Percentiles rank a stretch among this genome's conserved stretches.
Conservation (phyloP, 1,140 invertebrate genomes). For the Rhyzopertha dominica region DNA sequence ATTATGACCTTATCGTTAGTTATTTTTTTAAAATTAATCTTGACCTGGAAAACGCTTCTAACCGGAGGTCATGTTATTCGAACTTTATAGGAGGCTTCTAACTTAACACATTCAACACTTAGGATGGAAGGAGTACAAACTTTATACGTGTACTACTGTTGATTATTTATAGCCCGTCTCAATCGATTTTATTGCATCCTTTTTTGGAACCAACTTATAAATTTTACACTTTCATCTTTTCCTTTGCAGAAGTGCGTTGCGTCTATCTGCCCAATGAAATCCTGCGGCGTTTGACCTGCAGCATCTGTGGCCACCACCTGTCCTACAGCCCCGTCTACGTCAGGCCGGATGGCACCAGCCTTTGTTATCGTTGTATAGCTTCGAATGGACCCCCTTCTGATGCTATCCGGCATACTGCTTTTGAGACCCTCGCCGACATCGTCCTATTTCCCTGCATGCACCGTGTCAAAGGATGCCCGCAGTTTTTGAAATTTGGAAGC, state of each 20-base stretch:
- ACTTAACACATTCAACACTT: too few relatives aligned
- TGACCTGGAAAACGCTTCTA: too few relatives aligned
- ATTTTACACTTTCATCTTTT: too few relatives aligned
- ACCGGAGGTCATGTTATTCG: too few relatives aligned
- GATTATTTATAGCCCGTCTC: too few relatives aligned
- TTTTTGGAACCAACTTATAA: too few relatives aligned
- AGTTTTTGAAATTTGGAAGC: conserved; percentile 28
- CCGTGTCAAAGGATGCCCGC: conserved; percentile 24
- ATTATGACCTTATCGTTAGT: too few relatives aligned
- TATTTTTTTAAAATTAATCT: too few relatives aligned
- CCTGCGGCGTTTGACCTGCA: conserved; percentile 31
- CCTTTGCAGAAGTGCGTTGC: conserved; percentile 34
- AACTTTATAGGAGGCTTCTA: too few relatives aligned
- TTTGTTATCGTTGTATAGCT: conserved; percentile 37
- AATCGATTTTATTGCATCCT: too few relatives aligned
- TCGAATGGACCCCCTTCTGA: conserved; percentile 24
- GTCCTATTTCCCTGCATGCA: conserved; percentile 37
- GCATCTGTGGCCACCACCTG: conserved; percentile 31
- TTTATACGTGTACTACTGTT: too few relatives aligned
- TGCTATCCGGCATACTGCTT: conserved; percentile 26
- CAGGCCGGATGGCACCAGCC: conserved; percentile 27
- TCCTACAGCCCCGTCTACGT: conserved; percentile 33
- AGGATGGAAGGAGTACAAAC: too few relatives aligned
- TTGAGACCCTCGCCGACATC: conserved; percentile 27
- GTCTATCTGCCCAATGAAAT: conserved; percentile 28